Evolutionary conservation across 2,113 vertebrate species (phyloP), one percentile per base, ranked within the genome.

Genomic region (Phoenicopterus ruber): DNA sequence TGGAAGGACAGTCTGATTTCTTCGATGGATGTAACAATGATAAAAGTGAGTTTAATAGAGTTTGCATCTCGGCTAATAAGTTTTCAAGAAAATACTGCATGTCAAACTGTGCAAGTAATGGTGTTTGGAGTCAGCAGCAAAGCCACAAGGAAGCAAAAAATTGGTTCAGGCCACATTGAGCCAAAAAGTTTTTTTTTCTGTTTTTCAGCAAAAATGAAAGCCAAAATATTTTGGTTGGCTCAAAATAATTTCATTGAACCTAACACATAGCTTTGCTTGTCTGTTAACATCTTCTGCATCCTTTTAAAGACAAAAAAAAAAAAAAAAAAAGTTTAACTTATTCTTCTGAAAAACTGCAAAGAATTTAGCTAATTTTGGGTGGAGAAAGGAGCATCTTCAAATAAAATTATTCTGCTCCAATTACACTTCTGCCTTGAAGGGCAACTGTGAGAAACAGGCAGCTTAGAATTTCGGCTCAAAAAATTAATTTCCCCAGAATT

Each of bases 141-240:
- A 96, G 92, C 92, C 96, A 94, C 85, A 88, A 80, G 26, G 82
- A 94, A 90, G 32, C n/a, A 92, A 88, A 95, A 96, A 88, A 82
- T 31, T 82, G 73, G 46, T 92, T 94, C 58, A 50, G 50, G 63
- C 55, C 32, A 78, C 6, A 17, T 71, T 31, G 17, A 94, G 82
- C 87, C 79, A 94, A 26, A 42, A 57, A 4, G 24, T 50, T 91
- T 87, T 42, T 87, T 42, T 74, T 81, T 73, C 67, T 91, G 36
- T 93, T 96, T 96, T 92, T 93, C 90, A 94, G 93, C 78, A 94
- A 92, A 95, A 96, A 83, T 24, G 7, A 66, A 92, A 80, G 66
- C 66, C 71, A 82, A 86, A 95, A 80, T 69, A 54, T 70, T 96
- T 88, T 77, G 25, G 42, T 93, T 86, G 87, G 66, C 82, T 28